Base-by-base conservation (phyloP, 2,113 vertebrate species). In the Camarhynchus parvulus region DNA sequence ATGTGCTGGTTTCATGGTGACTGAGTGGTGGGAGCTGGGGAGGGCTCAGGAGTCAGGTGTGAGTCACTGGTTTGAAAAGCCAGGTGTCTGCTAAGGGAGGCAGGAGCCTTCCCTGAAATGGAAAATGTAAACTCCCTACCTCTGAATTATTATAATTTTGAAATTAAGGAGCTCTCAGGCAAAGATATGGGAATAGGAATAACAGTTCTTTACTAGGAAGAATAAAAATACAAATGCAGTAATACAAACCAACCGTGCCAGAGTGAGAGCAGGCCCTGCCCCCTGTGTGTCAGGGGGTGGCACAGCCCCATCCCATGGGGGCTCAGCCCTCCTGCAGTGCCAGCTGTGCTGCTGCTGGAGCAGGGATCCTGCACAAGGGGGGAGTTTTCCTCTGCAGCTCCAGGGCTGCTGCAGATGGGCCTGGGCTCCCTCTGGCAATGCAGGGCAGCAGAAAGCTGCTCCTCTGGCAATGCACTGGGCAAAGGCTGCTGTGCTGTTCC, bases 1-100 rank as follows among this genome's bases (percentile, higher is more conserved):
- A 12, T 2, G 4, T 9, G 7, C 1, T 39, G 53, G 8, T 25
- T 75, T 58, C 1, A 0, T 24, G 30, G 33, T 1, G 15, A 5
- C 8, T 8, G 59, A 20, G 11, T 22, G 37, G 3, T 35, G 47
- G 33, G 22, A 53, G 1, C 1, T 42, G 59, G 7, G 46, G 55
- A 74, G 27, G 27, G 58, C 47, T 83, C 30, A 15, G 67, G 7
- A 42, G 14, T 16, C 0, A 1, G 6, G 7, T 5, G 23, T 67
- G 47, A 13, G 5, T 46, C 24, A 25, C 24, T n/a, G 33, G 14
- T 58, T 58, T n/a, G 56, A 15, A 23, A 1, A n/a, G 21, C 2
- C 9, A 58, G 9, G 9, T 58, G 55, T 23, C 1, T n/a, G 55
- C 55, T 58, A 3, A 35, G 56, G 33, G 15, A 23, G 56, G 33